Base-by-base conservation (phyloP, 2,797 vertebrate genomes). In the Cygnus olor region DNA sequence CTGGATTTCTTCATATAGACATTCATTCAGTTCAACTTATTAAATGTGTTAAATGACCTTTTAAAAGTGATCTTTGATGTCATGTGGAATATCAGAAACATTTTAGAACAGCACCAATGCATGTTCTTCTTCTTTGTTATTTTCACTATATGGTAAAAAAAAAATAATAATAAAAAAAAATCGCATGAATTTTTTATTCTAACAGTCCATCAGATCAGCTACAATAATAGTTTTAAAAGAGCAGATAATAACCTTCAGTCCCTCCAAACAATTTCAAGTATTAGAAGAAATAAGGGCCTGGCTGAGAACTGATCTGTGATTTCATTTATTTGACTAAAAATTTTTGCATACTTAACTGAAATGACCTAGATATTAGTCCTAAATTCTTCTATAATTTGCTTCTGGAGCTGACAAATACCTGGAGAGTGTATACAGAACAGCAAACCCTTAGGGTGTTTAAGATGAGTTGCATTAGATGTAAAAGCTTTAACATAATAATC, bases 41-140 rank as follows among this genome's bases (percentile, higher is more conserved):
- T 57, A 83, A 92, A 76, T 45, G 69, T 80, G 88, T 34, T 85
- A 82, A 90, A 85, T 30, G 28, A 80, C 82, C 91, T 90, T 91
- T 91, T 38, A 45, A 84, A 83, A 72, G 51, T 34, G 66, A 32
- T 80, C 45, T 76, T 81, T 10, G 6, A 32, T 79, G 70, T 86
- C 70, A 51, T n/a, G 82, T 27, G 42, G 47, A 64, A 44, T 80
- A 83, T 57, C 57, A 90, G 58, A 44, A 40, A 71, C 25, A 16
- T 34, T 85, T 91, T 38, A 81, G 32, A 80, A 38, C 32, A 69
- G 49, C 30, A 72, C 15, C 10, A 63, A 19, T 24, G 12, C 42
- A 28, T 27, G 27, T 19, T 40, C 64, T 80, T 73, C 66, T 47
- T 40, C 40, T 45, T 28, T 61, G 28, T 71, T 77, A 27, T 38